Percentiles rank a stretch among this genome's conserved stretches.
phyloP scores from a whole-genome alignment of 2,888 invertebrate species.

The Atethmia centrago region DNA sequence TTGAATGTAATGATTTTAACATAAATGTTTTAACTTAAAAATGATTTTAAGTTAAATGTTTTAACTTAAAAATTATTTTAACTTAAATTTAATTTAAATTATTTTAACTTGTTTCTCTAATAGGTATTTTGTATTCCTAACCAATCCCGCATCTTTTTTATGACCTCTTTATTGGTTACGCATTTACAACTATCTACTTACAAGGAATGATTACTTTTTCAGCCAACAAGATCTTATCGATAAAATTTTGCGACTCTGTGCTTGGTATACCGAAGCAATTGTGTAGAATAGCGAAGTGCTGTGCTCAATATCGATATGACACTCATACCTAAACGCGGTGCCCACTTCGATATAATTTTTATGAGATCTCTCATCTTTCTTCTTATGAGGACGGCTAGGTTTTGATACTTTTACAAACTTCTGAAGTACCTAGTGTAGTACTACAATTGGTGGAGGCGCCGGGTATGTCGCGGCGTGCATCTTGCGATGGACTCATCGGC shows the following conservation, averaged over 20 bases:
- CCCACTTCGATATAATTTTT: slow-evolving; percentile 79
- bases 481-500: too few relatives aligned
- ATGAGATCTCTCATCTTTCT: slow-evolving; percentile 72
- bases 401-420: slow-evolving; percentile 58
- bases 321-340: slow-evolving; percentile 64
- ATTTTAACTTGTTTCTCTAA: neutral
- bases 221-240: slow-evolving; percentile 12
- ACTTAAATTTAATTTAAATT: too few relatives aligned
- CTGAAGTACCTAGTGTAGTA: too few relatives aligned
- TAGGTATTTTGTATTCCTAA: neutral
- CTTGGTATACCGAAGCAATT: slow-evolving; percentile 41
- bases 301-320: slow-evolving; percentile 74
- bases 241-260: slow-evolving; percentile 22
- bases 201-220: neutral
- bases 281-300: slow-evolving; percentile 59
- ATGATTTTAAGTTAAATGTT: too few relatives aligned
- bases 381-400: slow-evolving; percentile 1
- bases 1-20: too few relatives aligned
- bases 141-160: too few relatives aligned
- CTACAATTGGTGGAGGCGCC: too few relatives aligned
- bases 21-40: too few relatives aligned
- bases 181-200: too few relatives aligned
- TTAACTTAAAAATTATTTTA: too few relatives aligned
- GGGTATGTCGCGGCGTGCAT: too few relatives aligned
- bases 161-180: too few relatives aligned